Base-by-base conservation (phyloP, 2,113 vertebrate genomes). In the Hippocampus barbouri region DNA sequence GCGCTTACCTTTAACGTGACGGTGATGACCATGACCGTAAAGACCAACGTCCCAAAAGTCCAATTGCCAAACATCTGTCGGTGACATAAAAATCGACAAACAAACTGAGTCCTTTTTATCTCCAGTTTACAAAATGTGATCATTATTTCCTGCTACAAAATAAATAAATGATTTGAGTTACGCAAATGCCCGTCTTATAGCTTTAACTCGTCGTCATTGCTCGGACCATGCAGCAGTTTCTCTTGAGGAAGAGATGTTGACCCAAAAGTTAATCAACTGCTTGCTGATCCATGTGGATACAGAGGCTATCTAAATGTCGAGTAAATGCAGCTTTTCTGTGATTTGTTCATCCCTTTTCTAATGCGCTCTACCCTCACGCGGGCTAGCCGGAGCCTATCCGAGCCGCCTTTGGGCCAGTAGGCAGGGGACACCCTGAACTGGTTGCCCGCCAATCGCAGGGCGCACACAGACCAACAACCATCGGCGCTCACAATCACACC, bases 31-130 rank as follows among this genome's bases (percentile, higher is more conserved):
- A 99, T 98, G 69, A 99, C 95, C 2, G 97, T 99, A 85, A 98
- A 99, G 76, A 99, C 96, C 88, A 98, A 89, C 5, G 95, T 97
- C 79, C 97, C 97, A 88, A 99, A 98, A 0, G 97, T 96, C 97
- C 97, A 99, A 91, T 98, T 98, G 64, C 97, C 97, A 92, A 96
- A 96, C 96, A 98, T 98, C 97, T 99, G 78, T n/a, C 87, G 71
- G 27, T 82, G 27, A 78, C 21, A 79, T 0, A 69, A 10, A 77
- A 16, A 9, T 10, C 34, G 8, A 67, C n/a, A 38, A 40, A 69
- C 6, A 69, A 8, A 66, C 25, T 1, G 15, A 66, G 14, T 66
- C 2, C 2, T 18, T 66, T 47, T 45, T 30, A 15, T 23, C 40
- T 41, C 20, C 34, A 8, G 20, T 65, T 59, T 20, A 34, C 11